These are phyloP conservation scores for Philopedon plagiatum DNA, from an alignment of 2,888 invertebrate genomes.

Conservation along the genomic window DNA sequence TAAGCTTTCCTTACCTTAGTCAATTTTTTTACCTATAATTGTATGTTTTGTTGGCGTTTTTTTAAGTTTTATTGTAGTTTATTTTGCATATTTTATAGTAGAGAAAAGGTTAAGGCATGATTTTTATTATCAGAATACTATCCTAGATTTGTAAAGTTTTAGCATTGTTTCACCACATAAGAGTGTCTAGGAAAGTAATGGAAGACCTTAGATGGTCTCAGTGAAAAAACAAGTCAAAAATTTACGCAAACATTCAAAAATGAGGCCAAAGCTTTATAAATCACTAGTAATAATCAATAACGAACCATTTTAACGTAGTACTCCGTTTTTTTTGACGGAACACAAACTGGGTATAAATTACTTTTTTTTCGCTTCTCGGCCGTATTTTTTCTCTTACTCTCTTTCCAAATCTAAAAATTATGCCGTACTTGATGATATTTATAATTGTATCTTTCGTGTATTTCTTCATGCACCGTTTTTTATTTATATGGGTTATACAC, in stretches of 20 bases:
- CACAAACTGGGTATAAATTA: too few relatives aligned
- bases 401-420: background rate
- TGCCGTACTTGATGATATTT: conserved; percentile 10
- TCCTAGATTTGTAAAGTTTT: background rate
- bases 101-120: background rate
- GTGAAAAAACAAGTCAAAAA: too few relatives aligned
- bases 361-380: too few relatives aligned
- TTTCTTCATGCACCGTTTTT: background rate
- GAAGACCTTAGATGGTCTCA: too few relatives aligned
- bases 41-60: conserved; percentile 5
- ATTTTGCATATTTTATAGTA: conserved; percentile 11
- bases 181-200: background rate
- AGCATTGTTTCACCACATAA: too few relatives aligned
- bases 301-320: too few relatives aligned
- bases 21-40: conserved; percentile 12
- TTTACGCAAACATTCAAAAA: too few relatives aligned
- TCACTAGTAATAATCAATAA: too few relatives aligned
- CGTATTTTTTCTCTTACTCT: background rate
- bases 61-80: conserved; percentile 22
- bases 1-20: conserved; percentile 5
- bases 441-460: background rate
- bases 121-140: background rate
- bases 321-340: too few relatives aligned
- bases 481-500: background rate
- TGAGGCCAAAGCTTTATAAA: too few relatives aligned